Evolutionary conservation across 2,113 vertebrate genomes (phyloP).

Genomic region (Balaenoptera acutorostrata): DNA sequence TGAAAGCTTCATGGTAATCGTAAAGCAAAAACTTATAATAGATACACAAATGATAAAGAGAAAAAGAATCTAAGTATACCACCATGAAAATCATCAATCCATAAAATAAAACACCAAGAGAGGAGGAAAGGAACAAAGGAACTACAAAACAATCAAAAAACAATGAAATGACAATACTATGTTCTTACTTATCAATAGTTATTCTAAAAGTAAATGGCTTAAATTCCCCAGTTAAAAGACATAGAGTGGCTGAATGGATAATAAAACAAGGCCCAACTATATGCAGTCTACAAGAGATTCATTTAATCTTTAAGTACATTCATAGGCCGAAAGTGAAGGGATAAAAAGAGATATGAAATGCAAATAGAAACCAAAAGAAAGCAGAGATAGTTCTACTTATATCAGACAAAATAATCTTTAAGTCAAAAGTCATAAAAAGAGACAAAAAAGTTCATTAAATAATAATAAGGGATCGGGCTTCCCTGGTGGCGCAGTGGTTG

Average conservation of each 20-base stretch:
- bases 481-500: too few species aligned
- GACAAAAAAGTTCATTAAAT: neutral
- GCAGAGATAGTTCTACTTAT: neutral
- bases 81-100: neutral
- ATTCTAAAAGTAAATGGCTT: neutral
- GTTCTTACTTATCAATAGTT: neutral
- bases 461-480: neutral
- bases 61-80: neutral
- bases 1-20: neutral
- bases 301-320: too few species aligned
- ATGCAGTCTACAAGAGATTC: neutral
- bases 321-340: neutral
- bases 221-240: neutral
- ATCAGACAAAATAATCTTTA: neutral
- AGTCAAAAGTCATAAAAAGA: neutral
- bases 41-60: neutral
- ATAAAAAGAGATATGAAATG: neutral
- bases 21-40: neutral
- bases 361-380: neutral
- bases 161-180: neutral
- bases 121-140: neutral
- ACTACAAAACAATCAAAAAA: neutral
- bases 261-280: neutral
- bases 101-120: neutral
- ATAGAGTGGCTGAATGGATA: neutral